phyloP scores from a whole-genome alignment of 2,113 vertebrate genomes.

The Scortum barcoo region DNA sequence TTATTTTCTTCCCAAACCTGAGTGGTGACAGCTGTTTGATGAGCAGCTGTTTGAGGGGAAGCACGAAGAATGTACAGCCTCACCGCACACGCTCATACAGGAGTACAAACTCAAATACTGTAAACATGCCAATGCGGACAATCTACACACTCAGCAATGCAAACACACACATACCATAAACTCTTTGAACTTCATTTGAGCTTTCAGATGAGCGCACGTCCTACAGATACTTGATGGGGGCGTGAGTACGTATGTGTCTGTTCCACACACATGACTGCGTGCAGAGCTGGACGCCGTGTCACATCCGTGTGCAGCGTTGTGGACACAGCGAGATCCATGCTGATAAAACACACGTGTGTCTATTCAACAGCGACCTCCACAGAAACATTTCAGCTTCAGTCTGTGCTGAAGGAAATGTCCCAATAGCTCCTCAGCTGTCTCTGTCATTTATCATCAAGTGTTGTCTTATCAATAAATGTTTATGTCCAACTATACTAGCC shows the following conservation, averaged over 20 bases:
- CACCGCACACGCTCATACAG: not conserved
- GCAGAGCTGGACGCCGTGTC: not conserved
- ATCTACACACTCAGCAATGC: not conserved
- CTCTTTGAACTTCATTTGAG: not conserved
- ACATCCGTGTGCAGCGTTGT: conserved; percentile 5
- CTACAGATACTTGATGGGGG: not conserved
- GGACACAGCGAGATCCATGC: conserved; percentile 26
- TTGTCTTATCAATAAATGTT: not conserved
- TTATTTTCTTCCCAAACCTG: not conserved
- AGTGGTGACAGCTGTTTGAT: conserved; percentile 16
- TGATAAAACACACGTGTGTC: conserved; percentile 43
- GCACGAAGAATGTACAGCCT: conserved; percentile 24
- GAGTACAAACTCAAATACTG: not conserved
- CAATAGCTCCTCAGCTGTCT: not conserved
- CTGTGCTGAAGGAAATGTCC: not conserved
- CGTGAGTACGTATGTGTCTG: not conserved
- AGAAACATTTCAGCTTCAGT: conserved; percentile 7
- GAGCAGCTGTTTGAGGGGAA: conserved; percentile 58
- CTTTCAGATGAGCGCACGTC: not conserved
- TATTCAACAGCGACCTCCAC: conserved; percentile 22
- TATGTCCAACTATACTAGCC: not conserved
- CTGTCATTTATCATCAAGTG: conserved; percentile 1
- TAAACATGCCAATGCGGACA: conserved; percentile 9
- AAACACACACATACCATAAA: not conserved
- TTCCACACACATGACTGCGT: not conserved